These are phyloP conservation scores for Bufo bufo DNA, from an alignment of 2,113 vertebrate species.

Conservation along the genomic window DNA sequence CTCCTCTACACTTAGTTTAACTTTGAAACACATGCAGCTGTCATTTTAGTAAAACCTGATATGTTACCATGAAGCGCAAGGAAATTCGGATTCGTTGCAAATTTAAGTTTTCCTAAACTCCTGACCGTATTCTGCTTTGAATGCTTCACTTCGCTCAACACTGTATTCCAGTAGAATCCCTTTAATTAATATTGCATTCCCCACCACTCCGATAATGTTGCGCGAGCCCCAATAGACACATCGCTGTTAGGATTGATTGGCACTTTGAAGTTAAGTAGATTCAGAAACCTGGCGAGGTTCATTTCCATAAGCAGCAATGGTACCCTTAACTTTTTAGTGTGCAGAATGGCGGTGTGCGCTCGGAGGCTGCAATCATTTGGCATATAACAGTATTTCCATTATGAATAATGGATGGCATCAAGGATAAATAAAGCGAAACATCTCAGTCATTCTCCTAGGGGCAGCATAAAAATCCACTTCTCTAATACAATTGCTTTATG, in stretches of 20 bases:
- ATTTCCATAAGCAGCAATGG: not conserved
- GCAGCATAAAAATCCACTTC: constrained; percentile 32
- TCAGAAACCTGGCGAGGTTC: not conserved
- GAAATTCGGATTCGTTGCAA: no score
- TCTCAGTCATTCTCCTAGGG: constrained; percentile 36
- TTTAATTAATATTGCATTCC: not conserved
- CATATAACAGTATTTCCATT: constrained; percentile 33
- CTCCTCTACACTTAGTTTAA: no score
- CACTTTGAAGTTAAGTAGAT: not conserved
- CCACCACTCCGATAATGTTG: not conserved
- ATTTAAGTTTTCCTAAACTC: no score
- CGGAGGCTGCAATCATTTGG: constrained; percentile 9
- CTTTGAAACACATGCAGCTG: no score
- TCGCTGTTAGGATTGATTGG: not conserved
- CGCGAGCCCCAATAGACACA: not conserved
- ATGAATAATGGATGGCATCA: constrained; percentile 47
- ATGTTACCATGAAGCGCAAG: no score
- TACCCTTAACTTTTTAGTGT: not conserved
- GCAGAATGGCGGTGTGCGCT: not conserved
- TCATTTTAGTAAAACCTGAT: no score
- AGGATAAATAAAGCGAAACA: constrained; percentile 35
- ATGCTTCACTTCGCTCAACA: no score
- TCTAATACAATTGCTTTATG: constrained; percentile 33
- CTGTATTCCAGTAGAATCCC: not conserved
- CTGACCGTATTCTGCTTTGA: no score